A percentile compares a stretch with the other conserved stretches of the same genome.
Evolutionary conservation across 1,140 invertebrate genomes (phyloP).

Genomic region (Drosophila nikananu): DNA sequence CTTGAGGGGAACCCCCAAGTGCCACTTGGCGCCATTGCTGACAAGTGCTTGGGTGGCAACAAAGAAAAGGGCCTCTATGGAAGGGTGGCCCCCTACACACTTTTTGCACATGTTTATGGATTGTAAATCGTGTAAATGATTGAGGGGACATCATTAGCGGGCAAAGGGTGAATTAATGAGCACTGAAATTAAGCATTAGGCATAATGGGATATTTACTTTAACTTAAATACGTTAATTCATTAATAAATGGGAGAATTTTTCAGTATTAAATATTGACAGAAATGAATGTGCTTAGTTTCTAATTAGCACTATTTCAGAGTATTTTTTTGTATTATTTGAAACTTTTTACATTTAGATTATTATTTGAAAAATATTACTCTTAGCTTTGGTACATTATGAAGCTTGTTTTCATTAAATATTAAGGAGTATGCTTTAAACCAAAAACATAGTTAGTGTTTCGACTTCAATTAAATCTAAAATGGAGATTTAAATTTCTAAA

Average conservation of each 20-base stretch:
- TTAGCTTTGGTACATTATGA: too few relatives aligned
- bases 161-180: conserved; percentile 32
- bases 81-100: conserved; percentile 15
- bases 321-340: too few relatives aligned
- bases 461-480: too few relatives aligned
- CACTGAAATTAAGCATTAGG: conserved; percentile 8
- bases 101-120: conserved; percentile 52
- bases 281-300: too few relatives aligned
- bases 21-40: conserved; percentile 74
- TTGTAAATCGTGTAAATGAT: conserved; percentile 59
- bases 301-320: too few relatives aligned
- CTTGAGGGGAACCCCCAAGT: conserved; percentile 16
- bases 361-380: too few relatives aligned
- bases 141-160: conserved; percentile 61
- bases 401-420: too few relatives aligned
- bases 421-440: neutral
- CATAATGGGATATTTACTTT: neutral
- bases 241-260: neutral
- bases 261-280: too few relatives aligned
- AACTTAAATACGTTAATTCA: neutral
- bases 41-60: conserved; percentile 78
- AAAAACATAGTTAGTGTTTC: too few relatives aligned
- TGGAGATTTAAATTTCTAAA: too few relatives aligned
- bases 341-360: too few relatives aligned
- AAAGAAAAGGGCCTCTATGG: conserved; percentile 1